These are phyloP conservation scores for Drosophila funebris DNA, from an alignment of 1,140 invertebrate species.

Conservation along the genomic window DNA sequence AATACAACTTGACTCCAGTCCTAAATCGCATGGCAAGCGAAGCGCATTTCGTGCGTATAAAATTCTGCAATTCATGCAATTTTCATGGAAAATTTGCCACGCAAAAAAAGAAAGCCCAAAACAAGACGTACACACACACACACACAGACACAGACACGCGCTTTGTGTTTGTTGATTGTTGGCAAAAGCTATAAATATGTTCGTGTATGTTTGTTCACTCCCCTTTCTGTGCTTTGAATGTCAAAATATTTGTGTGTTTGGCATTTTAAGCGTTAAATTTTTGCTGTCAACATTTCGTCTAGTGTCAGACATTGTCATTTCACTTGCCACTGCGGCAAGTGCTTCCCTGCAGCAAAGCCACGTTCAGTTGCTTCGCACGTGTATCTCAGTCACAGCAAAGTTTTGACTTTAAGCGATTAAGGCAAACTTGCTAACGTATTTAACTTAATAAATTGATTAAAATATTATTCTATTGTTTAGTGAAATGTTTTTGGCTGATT, in stretches of 20 bases:
- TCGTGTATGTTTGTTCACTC: conserved; percentile 21
- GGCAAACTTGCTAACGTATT: not conserved
- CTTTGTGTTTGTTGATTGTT: conserved; percentile 18
- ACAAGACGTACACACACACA: conserved; percentile 30
- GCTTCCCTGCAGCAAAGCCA: conserved; percentile 21
- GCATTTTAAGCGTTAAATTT: conserved; percentile 82
- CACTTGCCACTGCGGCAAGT: conserved; percentile 7
- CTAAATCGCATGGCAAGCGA: conserved; percentile 36
- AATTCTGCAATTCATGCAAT: conserved; percentile 82
- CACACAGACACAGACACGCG: conserved; percentile 2
- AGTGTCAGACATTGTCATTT: conserved; percentile 39
- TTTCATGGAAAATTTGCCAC: conserved; percentile 81
- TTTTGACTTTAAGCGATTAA: conserved; percentile 33
- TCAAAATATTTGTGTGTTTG: conserved; percentile 80
- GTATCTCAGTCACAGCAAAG: conserved; percentile 23
- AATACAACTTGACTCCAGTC: conserved; percentile 12
- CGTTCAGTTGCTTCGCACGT: conserved; percentile 72
- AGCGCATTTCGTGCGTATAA: conserved; percentile 78
- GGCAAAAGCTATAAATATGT: conserved; percentile 19
- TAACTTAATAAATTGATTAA: not conserved
- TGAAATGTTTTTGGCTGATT: not conserved
- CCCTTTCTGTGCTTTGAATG: conserved; percentile 65
- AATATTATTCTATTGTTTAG: not conserved
- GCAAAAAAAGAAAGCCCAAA: conserved; percentile 52
- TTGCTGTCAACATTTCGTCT: conserved; percentile 67